A percentile compares a stretch with the other conserved stretches of the same genome.
Conservation (phyloP, 2,797 vertebrate species). For the Meriones psammophilus region DNA sequence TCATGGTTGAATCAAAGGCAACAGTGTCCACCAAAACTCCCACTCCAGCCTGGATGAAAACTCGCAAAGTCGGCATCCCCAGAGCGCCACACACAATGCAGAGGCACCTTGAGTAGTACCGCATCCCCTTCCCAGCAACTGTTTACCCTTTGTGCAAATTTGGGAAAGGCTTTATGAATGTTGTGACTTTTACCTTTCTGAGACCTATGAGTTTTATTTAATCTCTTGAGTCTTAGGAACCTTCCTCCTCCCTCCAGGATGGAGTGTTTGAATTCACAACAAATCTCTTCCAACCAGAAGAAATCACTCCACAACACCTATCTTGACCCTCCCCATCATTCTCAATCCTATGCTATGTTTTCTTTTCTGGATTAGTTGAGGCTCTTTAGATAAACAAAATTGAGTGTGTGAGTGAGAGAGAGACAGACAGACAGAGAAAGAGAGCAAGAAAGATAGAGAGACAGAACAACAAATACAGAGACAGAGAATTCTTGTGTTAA, state of each 20-base stretch:
- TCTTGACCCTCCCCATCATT: neutral
- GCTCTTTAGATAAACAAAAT: neutral
- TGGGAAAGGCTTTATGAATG: neutral
- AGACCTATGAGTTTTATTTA: neutral
- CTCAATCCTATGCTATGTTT: constrained; percentile 14
- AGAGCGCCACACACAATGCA: neutral
- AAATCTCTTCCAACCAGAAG: neutral
- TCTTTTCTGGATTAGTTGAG: neutral
- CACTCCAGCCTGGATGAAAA: neutral
- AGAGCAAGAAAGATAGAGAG: neutral
- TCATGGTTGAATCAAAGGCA: neutral
- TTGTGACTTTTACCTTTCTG: neutral
- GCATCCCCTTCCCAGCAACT: neutral
- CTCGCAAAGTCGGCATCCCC: neutral
- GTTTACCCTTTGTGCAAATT: neutral
- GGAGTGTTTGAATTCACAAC: neutral
- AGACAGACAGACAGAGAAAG: neutral
- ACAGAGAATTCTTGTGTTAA: neutral
- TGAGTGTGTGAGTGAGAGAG: neutral
- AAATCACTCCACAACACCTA: neutral
- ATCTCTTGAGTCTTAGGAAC: neutral
- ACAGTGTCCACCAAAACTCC: neutral
- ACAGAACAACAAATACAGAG: neutral
- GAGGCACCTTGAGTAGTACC: neutral
- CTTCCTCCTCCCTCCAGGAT: neutral